Evolutionary conservation across 2,113 vertebrate species (phyloP).

Genomic region (Apteryx mantelli): DNA sequence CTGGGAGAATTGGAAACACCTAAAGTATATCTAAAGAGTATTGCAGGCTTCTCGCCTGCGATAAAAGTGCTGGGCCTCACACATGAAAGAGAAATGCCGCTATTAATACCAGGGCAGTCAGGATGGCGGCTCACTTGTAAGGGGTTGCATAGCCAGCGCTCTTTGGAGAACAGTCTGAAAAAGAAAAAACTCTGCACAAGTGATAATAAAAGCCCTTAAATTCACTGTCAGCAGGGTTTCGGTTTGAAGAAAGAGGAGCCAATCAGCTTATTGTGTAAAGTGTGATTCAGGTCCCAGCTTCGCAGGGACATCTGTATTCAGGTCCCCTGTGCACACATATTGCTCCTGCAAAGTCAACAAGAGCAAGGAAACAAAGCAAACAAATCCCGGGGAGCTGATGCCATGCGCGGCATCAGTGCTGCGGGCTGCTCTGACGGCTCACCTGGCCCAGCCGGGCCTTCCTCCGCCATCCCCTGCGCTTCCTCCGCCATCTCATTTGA

Average conservation of each 20-base stretch:
- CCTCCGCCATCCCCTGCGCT: background rate
- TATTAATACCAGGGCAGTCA: constrained; percentile 3
- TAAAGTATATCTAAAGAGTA: constrained; percentile 42
- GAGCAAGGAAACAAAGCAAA: constrained; percentile 1
- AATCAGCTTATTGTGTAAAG: background rate
- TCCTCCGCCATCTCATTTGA: background rate
- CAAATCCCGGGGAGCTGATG: background rate
- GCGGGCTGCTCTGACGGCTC: background rate
- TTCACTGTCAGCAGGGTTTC: background rate
- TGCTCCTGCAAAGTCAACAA: constrained; percentile 44
- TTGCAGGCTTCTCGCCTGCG: background rate
- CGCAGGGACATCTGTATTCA: constrained; percentile 1
- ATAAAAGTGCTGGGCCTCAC: background rate
- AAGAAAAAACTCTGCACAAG: constrained; percentile 25
- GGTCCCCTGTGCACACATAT: background rate
- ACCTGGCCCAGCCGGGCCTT: background rate
- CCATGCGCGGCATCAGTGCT: no score
- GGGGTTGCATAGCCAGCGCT: background rate
- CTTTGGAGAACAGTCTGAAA: background rate
- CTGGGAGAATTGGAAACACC: constrained; percentile 61
- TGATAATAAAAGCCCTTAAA: constrained; percentile 45
- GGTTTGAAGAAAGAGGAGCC: background rate
- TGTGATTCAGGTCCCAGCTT: background rate
- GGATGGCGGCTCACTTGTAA: background rate
- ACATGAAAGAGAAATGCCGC: constrained; percentile 43